These are phyloP conservation scores for Arvicanthis niloticus DNA, from an alignment of 2,113 vertebrate species.

Conservation along the genomic window DNA sequence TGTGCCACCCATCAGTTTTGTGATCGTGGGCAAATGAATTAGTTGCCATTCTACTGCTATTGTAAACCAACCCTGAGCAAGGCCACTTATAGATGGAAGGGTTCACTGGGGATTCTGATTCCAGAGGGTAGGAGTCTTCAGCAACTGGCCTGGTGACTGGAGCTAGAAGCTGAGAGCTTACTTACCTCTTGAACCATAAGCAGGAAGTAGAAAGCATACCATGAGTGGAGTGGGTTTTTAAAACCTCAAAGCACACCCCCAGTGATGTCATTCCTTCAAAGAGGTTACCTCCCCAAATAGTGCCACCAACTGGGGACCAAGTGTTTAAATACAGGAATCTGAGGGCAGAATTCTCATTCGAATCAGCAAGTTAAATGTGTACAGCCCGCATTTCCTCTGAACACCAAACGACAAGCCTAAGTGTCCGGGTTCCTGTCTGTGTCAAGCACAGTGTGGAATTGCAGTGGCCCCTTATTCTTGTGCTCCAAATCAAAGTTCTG, in stretches of 20 bases:
- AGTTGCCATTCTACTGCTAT: background rate
- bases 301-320: background rate
- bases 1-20: background rate
- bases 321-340: background rate
- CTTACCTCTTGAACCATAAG: background rate
- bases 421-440: fast-evolving
- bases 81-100: background rate
- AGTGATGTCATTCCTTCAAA: too few species aligned
- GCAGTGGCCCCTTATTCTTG: too few species aligned
- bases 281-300: background rate
- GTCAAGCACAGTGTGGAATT: background rate
- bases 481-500: background rate
- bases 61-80: background rate
- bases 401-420: background rate
- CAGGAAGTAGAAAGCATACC: background rate
- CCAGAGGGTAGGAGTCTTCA: background rate
- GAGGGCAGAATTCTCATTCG: background rate
- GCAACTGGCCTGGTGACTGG: background rate
- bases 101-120: background rate
- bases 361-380: background rate
- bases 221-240: background rate
- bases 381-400: background rate
- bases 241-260: background rate
- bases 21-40: background rate
- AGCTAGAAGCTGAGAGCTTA: background rate